A percentile compares a stretch with the other conserved stretches of the same genome.
Evolutionary conservation across 2,888 invertebrate genomes (phyloP).

Genomic region (Cordilura impudica): DNA sequence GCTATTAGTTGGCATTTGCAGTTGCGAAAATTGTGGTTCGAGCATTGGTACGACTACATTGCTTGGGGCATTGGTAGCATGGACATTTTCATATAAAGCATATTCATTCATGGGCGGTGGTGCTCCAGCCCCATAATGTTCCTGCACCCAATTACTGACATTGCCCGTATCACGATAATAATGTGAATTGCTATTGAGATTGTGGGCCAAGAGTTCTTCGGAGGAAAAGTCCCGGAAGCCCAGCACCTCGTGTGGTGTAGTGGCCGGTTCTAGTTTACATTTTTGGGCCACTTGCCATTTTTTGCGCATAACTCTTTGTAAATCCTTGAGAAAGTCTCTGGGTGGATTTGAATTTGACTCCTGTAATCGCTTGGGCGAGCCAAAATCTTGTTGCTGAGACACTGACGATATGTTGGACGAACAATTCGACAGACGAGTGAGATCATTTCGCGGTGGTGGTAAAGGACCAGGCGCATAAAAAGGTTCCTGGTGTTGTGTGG

Average conservation of each 20-base stretch:
- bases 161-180: conserved; percentile 81
- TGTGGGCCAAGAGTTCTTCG: conserved; percentile 75
- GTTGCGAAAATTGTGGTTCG: conserved; percentile 63
- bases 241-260: conserved; percentile 93
- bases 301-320: conserved; percentile 94
- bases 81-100: conserved; percentile 86
- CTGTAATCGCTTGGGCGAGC: conserved; percentile 87
- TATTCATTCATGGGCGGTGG: conserved; percentile 70
- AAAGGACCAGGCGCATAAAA: conserved; percentile 78
- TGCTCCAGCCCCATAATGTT: conserved; percentile 84
- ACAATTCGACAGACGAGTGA: conserved; percentile 84
- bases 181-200: conserved; percentile 74
- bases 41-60: conserved; percentile 41
- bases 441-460: conserved; percentile 88
- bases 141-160: conserved; percentile 93
- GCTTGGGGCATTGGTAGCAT: conserved; percentile 67
- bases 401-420: conserved; percentile 65
- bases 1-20: no score
- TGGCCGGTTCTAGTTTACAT: conserved; percentile 91
- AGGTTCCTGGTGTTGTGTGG: conserved; percentile 67
- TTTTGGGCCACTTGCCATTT: conserved; percentile 97
- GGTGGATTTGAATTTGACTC: conserved; percentile 87
- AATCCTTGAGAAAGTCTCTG: conserved; percentile 90
- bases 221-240: conserved; percentile 91
- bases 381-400: conserved; percentile 75